These are phyloP conservation scores for Pseudolycoriella hygida DNA, from an alignment of 2,888 invertebrate species.

Conservation along the genomic window DNA sequence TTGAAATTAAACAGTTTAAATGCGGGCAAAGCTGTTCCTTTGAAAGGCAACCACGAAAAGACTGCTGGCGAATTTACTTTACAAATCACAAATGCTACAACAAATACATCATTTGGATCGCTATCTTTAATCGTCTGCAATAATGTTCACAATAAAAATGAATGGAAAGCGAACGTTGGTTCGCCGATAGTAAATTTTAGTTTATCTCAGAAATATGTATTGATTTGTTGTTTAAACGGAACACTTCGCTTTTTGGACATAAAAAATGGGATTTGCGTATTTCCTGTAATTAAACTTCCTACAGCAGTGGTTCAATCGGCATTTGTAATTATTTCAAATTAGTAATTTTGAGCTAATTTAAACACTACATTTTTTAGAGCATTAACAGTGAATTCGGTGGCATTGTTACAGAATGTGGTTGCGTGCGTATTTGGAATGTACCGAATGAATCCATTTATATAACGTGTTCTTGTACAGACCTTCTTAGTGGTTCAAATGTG, in stretches of 20 bases:
- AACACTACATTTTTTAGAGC: constrained; percentile 19
- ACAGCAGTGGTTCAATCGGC: constrained; percentile 23
- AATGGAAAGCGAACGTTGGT: constrained; percentile 54
- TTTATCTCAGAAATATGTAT: constrained; percentile 23
- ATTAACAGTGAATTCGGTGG: constrained; percentile 24
- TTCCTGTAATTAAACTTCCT: constrained; percentile 24
- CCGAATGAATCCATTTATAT: constrained; percentile 16
- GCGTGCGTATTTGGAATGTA: constrained; percentile 26
- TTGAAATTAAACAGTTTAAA: constrained; percentile 8
- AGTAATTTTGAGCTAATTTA: background rate
- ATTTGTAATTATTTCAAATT: constrained; percentile 19
- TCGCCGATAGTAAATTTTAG: constrained; percentile 26
- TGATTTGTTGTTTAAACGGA: constrained; percentile 26
- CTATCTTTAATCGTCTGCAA: constrained; percentile 36
- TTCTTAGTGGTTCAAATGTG: constrained; percentile 31
- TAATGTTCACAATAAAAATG: constrained; percentile 34
- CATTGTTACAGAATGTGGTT: constrained; percentile 26
- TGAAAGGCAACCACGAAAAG: constrained; percentile 18
- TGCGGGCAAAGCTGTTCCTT: constrained; percentile 12
- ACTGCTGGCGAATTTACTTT: constrained; percentile 33
- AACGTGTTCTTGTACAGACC: constrained; percentile 22
- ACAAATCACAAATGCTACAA: constrained; percentile 21
- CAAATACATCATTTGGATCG: constrained; percentile 40
- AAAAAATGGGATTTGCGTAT: constrained; percentile 20
- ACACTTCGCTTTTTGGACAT: constrained; percentile 22